Base-by-base conservation (phyloP, 1,140 invertebrate species). In the Drosophila pseudoananassae region DNA sequence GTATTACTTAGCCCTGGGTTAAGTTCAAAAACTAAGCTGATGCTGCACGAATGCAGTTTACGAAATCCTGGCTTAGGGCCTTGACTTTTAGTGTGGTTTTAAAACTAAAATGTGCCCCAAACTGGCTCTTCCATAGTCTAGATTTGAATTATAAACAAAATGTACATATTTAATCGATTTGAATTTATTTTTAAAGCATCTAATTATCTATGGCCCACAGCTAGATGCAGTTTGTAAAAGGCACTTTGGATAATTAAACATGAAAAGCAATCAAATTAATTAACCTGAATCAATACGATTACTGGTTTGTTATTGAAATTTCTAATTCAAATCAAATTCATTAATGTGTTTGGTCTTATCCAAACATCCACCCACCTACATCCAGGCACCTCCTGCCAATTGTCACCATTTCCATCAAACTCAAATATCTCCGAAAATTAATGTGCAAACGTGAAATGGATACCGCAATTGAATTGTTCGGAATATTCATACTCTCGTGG, bases 191-290 rank as follows among this genome's bases (percentile, higher is more conserved):
- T 27, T 27, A 27, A 27, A 5, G 25, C 5, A 27, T 43, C 33
- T n/a, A 36, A 43, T 7, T n/a, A 43, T 14, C 5, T 17, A 43
- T 14, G 14, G 25, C 25, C 31, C 8, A 12, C 33, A 23, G 15
- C 20, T 2, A 12, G 33, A 43, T 36, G 31, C 29, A 40, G 31
- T 31, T 31, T 6, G 43, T 25, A 54, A 69, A 55, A 55, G 23
- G 23, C 65, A 55, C 50, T 69, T 69, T 52, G 56, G 31, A 25
- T 66, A 84, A 83, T 79, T 75, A 66, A 84, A 76, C 66, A 69
- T 66, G 25, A 56, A 57, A 65, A 46, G 45, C 61, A 68, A 85
- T 74, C 47, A 73, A 72, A 78, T 84, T 76, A 64, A 74, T 82
- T 75, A 57, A 46, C 17, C 45, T 51, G 43, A 83, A 83, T 61